These are phyloP conservation scores for Apodemus agrarius DNA, from an alignment of 2,797 vertebrate genomes.

Conservation along the genomic window DNA sequence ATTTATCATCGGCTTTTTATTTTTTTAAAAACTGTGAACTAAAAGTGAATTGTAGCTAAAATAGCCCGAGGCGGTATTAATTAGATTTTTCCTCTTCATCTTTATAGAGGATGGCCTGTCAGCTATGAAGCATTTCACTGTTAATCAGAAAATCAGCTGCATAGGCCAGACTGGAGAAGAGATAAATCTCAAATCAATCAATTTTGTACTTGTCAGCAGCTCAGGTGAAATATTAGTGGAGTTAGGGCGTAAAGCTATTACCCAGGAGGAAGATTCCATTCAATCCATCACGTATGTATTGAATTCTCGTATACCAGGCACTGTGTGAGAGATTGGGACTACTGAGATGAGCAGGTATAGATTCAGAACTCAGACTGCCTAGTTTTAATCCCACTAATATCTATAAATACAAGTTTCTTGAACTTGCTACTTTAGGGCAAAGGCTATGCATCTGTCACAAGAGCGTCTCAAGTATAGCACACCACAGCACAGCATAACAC, in stretches of 20 bases:
- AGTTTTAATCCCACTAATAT: not conserved
- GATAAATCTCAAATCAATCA: slow-evolving; percentile 80
- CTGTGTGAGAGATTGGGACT: slow-evolving; percentile 11
- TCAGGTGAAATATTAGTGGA: slow-evolving; percentile 74
- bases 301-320: slow-evolving; percentile 13
- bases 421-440: not conserved
- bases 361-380: slow-evolving; percentile 16
- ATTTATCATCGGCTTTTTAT: slow-evolving; percentile 67
- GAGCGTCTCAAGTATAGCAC: not conserved
- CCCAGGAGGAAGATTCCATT: slow-evolving; percentile 65
- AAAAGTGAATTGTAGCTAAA: slow-evolving; percentile 67
- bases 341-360: not conserved
- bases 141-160: slow-evolving; percentile 82
- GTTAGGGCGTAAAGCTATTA: slow-evolving; percentile 65
- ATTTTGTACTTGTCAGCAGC: slow-evolving; percentile 77
- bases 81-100: slow-evolving; percentile 77
- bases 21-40: slow-evolving; percentile 33
- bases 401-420: not conserved
- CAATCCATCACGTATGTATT: slow-evolving; percentile 66
- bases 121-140: slow-evolving; percentile 77
- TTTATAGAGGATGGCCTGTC: slow-evolving; percentile 72
- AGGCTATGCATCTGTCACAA: not conserved
- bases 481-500: not conserved
- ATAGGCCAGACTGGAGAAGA: slow-evolving; percentile 71
- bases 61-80: slow-evolving; percentile 70